phyloP scores from a whole-genome alignment of 2,888 invertebrate genomes.

The Ellobium chinense region DNA sequence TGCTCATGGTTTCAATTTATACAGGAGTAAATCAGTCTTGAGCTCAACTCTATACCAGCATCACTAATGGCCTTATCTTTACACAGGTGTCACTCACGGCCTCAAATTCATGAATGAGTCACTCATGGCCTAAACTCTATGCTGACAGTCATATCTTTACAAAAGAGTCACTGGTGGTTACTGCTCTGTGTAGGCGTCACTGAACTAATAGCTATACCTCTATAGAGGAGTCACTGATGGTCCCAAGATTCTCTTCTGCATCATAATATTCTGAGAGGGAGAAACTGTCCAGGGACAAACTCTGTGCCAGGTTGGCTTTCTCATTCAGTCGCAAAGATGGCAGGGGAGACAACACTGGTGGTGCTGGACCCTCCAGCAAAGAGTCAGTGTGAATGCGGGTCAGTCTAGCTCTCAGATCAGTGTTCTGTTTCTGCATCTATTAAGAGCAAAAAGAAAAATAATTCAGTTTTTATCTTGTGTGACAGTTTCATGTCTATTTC shows the following conservation, averaged over 20 bases:
- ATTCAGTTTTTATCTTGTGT: no score
- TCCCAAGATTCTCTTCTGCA: constrained; percentile 83
- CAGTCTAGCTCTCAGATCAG: constrained; percentile 83
- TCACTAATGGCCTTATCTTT: not conserved
- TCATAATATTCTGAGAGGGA: constrained; percentile 88
- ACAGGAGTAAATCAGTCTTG: no score
- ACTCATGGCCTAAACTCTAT: no score
- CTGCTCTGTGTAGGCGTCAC: no score
- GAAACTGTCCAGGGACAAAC: constrained; percentile 86
- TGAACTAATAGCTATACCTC: constrained; percentile 84
- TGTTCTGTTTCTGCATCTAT: constrained; percentile 87
- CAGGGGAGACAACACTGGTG: constrained; percentile 66
- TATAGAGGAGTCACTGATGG: constrained; percentile 84
- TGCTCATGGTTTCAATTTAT: no score
- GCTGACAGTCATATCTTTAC: no score
- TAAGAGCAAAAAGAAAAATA: not conserved
- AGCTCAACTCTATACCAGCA: no score
- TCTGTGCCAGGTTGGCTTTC: constrained; percentile 81
- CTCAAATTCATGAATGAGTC: no score
- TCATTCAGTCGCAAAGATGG: constrained; percentile 42
- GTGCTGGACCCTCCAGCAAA: constrained; percentile 49
- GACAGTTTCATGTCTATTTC: no score
- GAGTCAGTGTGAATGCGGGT: constrained; percentile 74
- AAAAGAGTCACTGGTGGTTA: no score
- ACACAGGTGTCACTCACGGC: not conserved